Base-by-base conservation (phyloP, 1,140 invertebrate species). In the Drosophila kikkawai region DNA sequence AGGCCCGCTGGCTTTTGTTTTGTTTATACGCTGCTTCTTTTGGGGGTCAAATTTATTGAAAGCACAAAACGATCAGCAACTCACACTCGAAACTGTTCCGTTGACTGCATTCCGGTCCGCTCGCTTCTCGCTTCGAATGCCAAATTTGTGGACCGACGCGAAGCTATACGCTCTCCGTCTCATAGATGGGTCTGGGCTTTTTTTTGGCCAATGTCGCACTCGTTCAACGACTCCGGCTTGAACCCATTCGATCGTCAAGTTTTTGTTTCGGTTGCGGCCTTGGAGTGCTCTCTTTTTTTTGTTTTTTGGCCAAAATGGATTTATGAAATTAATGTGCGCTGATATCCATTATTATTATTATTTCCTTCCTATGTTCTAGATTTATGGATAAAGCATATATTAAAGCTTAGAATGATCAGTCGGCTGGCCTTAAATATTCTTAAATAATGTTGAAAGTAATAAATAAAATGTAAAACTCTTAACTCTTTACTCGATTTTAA, bases 21-120 rank as follows among this genome's bases (percentile, higher is more conserved):
- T 79, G 63, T 77, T 80, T 80, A 55, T 59, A 47, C 57, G 61
- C 53, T 17, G 22, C 4, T 51, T 36, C 59, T 65, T 87, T 84
- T 90, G 80, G 81, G 85, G 84, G 84, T 88, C 84, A 87, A 77
- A 67, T 53, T 61, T 63, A 63, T 75, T 75, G 57, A 61, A 80
- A 77, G 41, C 80, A 61, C 50, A 80, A 63, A 50, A 75, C 56
- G 61, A 64, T 63, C 56, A 44, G 42, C 29, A 36, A 15, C 51
- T 13, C 32, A 56, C 58, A 63, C 39, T 64, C 50, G 45, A 75
- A 79, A 82, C 48, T 78, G 84, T 88, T 88, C 81, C 84, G 70
- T 73, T 88, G 85, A 79, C 76, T 84, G 81, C 77, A 90, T 87
- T 88, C 68, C 41, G 82, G 53, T 39, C 66, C 34, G 36, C 36